These are phyloP conservation scores for Encarsia formosa DNA, from an alignment of 2,888 invertebrate genomes.

Conservation along the genomic window DNA sequence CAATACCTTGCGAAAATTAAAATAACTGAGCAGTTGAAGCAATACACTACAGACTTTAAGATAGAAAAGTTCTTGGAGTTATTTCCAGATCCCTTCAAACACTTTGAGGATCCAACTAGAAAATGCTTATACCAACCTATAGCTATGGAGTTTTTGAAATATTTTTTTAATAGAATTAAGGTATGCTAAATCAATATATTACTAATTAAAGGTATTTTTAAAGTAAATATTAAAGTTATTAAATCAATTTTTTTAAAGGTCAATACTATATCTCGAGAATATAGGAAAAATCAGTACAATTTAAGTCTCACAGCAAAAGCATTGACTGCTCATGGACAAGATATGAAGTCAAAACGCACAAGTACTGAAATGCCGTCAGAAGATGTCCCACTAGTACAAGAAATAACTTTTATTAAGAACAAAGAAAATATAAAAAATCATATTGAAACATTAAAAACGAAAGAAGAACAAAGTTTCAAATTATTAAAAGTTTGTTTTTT, in stretches of 20 bases:
- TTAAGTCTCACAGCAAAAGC: constrained; percentile 34
- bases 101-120: constrained; percentile 37
- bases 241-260: constrained; percentile 25
- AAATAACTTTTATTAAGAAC: constrained; percentile 44
- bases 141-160: constrained; percentile 36
- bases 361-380: constrained; percentile 12
- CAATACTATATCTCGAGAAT: constrained; percentile 29
- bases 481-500: constrained; percentile 40
- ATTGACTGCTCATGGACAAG: constrained; percentile 23
- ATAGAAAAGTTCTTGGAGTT: constrained; percentile 50
- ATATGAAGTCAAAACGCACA: constrained; percentile 34
- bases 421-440: constrained; percentile 41
- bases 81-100: constrained; percentile 50
- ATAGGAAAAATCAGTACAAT: constrained; percentile 28
- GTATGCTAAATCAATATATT: constrained; percentile 1
- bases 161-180: constrained; percentile 28
- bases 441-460: constrained; percentile 36
- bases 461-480: constrained; percentile 41
- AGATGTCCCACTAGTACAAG: constrained; percentile 36
- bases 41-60: constrained; percentile 51
- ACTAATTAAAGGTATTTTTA: not conserved
- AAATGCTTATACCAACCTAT: constrained; percentile 20
- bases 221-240: not conserved
- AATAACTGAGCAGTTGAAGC: constrained; percentile 32
- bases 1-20: constrained; percentile 21